Base-by-base conservation (phyloP, 2,888 invertebrate genomes). In the Pterostichus madidus region DNA sequence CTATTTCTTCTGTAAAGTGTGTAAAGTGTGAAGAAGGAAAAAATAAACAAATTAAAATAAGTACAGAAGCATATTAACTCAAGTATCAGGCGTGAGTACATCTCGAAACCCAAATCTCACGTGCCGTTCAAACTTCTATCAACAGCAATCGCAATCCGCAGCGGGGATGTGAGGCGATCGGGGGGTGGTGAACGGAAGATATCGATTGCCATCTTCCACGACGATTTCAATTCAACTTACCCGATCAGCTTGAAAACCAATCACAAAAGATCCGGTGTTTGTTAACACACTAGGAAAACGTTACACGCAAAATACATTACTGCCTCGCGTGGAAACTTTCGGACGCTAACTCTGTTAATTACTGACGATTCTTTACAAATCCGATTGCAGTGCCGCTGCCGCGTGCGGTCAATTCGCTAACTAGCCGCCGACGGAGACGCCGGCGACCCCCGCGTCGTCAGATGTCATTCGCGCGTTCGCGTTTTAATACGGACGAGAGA, bases 271-370 rank as follows among this genome's bases (percentile, higher is more conserved):
- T 75, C 75, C 75, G 75, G 75, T 75, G 75, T 75, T 53, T 77
- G 77, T 77, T 77, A 77, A 77, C 56, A 77, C 77, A 77, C 32
- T 56, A 77, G 35, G 77, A 56, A 77, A 77, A 77, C 56, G 77
- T 56, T 77, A 77, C 77, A 77, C 77, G 77, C 77, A 77, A 77
- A 77, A 77, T 56, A 77, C 77, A 77, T 77, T 77, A 77, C 77
- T 35, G 15, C 17, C 11, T 7, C 24, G 15, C 17, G 71, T 71
- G 46, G 35, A 71, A 64, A 71, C 35, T 59, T 75, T 80, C 71
- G 15, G 56, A 71, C 71, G 68, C 80, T 81, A 81, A 81, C 81
- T 44, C 81, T 75, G 39, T 81, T 81, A 81, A 81, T 81, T 81
- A 75, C 81, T 13, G 56, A 17, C 75, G 81, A 53, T 81, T 76